These are phyloP conservation scores for Acropora tenuis DNA, from an alignment of 64 coral and sea anemone species.

Conservation along the genomic window DNA sequence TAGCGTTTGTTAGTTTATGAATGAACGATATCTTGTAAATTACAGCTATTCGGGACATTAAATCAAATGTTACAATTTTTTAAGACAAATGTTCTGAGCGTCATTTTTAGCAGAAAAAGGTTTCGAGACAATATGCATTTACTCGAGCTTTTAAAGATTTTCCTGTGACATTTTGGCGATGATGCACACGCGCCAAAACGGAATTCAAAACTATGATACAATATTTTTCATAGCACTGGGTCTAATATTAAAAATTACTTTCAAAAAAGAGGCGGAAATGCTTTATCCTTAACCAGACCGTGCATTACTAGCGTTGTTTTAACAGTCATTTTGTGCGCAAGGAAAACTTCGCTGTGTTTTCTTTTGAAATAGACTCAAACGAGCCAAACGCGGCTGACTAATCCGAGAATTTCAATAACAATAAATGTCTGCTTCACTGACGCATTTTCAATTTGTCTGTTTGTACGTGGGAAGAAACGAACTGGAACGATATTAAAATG, in stretches of 20 bases:
- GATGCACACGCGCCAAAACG: too few species aligned
- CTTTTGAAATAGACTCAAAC: neutral
- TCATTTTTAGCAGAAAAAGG: neutral
- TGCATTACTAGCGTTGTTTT: too few species aligned
- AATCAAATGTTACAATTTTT: too few species aligned
- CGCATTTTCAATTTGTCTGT: neutral
- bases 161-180: too few species aligned
- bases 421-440: neutral
- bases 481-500: neutral
- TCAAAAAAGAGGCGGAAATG: slow-evolving; percentile 4
- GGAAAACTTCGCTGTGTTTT: neutral
- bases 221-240: neutral
- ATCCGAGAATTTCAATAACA: slow-evolving; percentile 31
- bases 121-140: neutral
- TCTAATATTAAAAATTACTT: neutral
- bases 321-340: neutral
- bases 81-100: too few species aligned
- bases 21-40: neutral
- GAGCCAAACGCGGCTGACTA: neutral
- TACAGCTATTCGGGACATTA: too few species aligned
- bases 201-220: neutral
- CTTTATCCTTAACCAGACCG: too few species aligned
- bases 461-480: slow-evolving; percentile 11
- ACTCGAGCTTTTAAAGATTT: neutral
- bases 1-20: neutral